Evolutionary conservation across 1,140 invertebrate genomes (phyloP).

Genomic region (Latrodectus geometricus): DNA sequence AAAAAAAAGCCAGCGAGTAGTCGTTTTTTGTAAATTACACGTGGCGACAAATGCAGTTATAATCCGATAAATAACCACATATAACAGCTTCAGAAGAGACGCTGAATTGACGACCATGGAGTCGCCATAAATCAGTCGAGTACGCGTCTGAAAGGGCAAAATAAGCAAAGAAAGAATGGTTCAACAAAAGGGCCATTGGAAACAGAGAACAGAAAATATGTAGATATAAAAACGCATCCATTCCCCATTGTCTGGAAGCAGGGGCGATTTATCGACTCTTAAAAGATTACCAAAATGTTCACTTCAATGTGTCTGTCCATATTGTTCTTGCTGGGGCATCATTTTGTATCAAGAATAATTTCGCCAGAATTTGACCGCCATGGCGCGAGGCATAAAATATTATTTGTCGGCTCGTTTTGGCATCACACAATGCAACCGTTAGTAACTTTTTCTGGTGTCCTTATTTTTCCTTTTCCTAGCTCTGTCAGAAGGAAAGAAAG

Average conservation of each 20-base stretch:
- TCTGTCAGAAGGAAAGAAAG: not conserved
- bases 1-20: too few species aligned
- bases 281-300: slow-evolving; percentile 57
- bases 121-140: not conserved
- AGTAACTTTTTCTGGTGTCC: not conserved
- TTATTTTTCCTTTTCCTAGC: not conserved
- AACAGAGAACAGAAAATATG: not conserved
- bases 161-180: not conserved
- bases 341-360: slow-evolving; percentile 50
- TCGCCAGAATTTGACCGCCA: slow-evolving; percentile 15
- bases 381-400: slow-evolving; percentile 1
- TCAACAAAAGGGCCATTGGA: not conserved
- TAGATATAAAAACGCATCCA: not conserved
- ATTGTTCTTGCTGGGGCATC: slow-evolving; percentile 21
- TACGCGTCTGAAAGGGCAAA: not conserved
- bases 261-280: slow-evolving; percentile 37
- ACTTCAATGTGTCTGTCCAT: not conserved
- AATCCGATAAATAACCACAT: not conserved
- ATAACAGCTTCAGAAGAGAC: not conserved
- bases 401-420: not conserved
- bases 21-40: not conserved
- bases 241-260: not conserved
- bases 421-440: not conserved
- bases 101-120: not conserved
- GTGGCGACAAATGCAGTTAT: not conserved